These are phyloP conservation scores for Daphoenositta chrysoptera DNA, from an alignment of 2,113 vertebrate species.

Conservation along the genomic window DNA sequence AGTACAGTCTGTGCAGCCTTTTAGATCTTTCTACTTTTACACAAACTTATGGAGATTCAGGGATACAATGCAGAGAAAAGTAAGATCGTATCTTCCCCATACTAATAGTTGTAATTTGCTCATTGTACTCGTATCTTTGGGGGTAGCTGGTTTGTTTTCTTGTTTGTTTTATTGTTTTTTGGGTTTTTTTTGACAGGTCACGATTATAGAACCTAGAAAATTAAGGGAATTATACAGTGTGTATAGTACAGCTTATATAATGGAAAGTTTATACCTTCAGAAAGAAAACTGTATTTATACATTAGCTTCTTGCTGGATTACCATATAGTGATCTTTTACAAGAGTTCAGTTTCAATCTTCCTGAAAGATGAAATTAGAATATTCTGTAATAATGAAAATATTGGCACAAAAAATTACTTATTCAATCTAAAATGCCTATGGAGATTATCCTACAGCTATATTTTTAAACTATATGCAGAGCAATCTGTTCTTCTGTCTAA, in stretches of 20 bases:
- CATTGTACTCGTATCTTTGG: background rate
- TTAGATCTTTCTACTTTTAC: background rate
- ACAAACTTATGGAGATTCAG: background rate
- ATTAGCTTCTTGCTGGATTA: background rate
- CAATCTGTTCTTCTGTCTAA: conserved; percentile 7
- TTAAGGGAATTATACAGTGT: background rate
- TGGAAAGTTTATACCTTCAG: background rate
- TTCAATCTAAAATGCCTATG: background rate
- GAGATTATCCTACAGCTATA: background rate
- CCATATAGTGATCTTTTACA: background rate
- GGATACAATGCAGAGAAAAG: background rate
- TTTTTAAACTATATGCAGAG: background rate
- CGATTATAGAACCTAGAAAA: background rate
- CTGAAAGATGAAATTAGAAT: background rate
- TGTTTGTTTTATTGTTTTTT: background rate
- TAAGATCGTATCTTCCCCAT: background rate
- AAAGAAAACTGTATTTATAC: background rate
- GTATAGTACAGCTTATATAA: background rate
- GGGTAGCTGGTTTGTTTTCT: background rate
- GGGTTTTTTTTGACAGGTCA: background rate
- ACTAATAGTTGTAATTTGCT: background rate
- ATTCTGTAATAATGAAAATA: background rate
- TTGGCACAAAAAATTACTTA: background rate
- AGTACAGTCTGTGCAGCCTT: background rate
- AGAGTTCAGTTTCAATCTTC: background rate